Evolutionary conservation across 2,113 vertebrate species (phyloP).

Genomic region (Tyrannus savana): DNA sequence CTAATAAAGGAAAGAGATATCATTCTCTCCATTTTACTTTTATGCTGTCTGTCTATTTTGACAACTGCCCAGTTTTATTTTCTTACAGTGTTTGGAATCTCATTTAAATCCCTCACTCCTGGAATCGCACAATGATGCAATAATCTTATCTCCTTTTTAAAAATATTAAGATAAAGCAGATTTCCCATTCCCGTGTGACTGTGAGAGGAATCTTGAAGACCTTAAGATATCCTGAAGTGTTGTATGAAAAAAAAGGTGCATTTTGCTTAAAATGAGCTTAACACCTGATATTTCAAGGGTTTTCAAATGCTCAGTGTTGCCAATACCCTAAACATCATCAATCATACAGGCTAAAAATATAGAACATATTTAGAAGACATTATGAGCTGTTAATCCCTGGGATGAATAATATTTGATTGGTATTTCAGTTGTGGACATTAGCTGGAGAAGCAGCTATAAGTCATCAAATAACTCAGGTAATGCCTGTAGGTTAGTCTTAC

Average conservation of each 20-base stretch:
- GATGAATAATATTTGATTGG: neutral
- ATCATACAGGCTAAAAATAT: neutral
- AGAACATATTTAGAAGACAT: neutral
- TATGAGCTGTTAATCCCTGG: neutral
- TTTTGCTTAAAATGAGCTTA: neutral
- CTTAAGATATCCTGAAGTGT: neutral
- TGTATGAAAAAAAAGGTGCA: neutral
- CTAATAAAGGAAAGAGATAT: neutral
- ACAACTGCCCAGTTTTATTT: neutral
- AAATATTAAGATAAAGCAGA: neutral
- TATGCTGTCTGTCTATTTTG: neutral
- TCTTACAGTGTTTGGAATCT: neutral
- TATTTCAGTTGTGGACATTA: neutral
- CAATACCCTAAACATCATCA: neutral
- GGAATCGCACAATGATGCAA: neutral
- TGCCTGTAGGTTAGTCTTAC: neutral
- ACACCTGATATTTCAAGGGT: neutral
- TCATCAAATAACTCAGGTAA: neutral
- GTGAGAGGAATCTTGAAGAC: neutral
- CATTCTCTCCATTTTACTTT: neutral
- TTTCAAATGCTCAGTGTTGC: neutral
- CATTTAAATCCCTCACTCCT: neutral
- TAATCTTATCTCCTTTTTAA: neutral
- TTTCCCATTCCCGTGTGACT: neutral
- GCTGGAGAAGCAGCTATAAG: neutral